Conservation (phyloP, 2,888 invertebrate species). For the Diarsia dahlii region DNA sequence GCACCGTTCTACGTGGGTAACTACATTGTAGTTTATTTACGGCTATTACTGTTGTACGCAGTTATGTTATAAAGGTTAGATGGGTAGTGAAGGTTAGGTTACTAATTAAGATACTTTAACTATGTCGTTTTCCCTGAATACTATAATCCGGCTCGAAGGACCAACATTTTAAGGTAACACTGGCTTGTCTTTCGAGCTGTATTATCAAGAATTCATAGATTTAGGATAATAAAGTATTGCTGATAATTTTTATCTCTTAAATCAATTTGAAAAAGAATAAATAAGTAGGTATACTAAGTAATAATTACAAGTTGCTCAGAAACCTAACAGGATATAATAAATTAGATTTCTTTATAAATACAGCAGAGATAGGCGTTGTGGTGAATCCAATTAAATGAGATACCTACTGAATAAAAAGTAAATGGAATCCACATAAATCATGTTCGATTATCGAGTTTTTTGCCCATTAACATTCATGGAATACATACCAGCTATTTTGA, state of each 20-base stretch:
- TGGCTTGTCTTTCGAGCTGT: background rate
- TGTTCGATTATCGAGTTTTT: too few relatives aligned
- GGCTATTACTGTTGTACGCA: slow-evolving; percentile 24
- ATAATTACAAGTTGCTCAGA: background rate
- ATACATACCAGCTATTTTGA: too few relatives aligned
- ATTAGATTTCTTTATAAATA: background rate
- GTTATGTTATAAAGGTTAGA: slow-evolving; percentile 27
- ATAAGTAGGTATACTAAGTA: background rate
- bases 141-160: slow-evolving; percentile 10
- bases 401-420: background rate
- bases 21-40: slow-evolving; percentile 38
- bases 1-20: slow-evolving; percentile 16
- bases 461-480: too few relatives aligned
- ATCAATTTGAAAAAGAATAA: background rate
- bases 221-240: background rate
- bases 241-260: background rate
- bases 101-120: background rate
- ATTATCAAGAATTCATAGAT: background rate
- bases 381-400: slow-evolving; percentile 6
- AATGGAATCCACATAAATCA: background rate
- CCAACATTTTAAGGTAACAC: background rate
- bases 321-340: slow-evolving; percentile 7
- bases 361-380: background rate
- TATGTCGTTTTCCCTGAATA: too few relatives aligned
- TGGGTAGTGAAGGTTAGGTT: background rate